Evolutionary conservation across 2,113 vertebrate species (phyloP).

Genomic region (Lamprologus tigripictilis): DNA sequence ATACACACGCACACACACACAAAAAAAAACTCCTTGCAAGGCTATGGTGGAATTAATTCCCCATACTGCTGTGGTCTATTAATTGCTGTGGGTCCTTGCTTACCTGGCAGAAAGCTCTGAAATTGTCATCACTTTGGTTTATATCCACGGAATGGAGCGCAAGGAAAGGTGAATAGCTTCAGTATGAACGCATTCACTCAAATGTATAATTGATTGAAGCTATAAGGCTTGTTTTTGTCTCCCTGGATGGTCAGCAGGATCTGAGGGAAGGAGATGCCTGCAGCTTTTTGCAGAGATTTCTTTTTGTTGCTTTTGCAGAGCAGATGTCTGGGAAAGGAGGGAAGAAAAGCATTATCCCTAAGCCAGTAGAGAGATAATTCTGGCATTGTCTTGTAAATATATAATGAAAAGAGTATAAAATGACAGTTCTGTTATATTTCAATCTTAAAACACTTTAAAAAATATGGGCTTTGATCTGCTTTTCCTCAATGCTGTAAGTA

Average conservation of each 20-base stretch:
- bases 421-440: not conserved
- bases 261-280: conserved; percentile 13
- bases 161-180: conserved; percentile 1
- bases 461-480: not conserved
- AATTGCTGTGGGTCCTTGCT: not conserved
- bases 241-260: conserved; percentile 28
- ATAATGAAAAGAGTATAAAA: not conserved
- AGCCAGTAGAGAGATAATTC: not conserved
- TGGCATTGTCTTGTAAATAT: not conserved
- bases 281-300: not conserved
- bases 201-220: conserved; percentile 44
- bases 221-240: conserved; percentile 17
- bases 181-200: conserved; percentile 24
- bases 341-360: not conserved
- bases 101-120: not conserved
- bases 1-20: not conserved
- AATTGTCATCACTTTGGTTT: not conserved
- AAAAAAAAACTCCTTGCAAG: not conserved
- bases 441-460: not conserved
- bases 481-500: not conserved
- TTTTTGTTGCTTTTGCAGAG: not conserved
- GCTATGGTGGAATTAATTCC: conserved; percentile 14
- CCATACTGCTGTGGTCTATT: not conserved
- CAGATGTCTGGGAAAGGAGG: not conserved
- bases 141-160: not conserved